Base-by-base conservation (phyloP, 1,140 invertebrate species). In the Pseudomyrmex gracilis region DNA sequence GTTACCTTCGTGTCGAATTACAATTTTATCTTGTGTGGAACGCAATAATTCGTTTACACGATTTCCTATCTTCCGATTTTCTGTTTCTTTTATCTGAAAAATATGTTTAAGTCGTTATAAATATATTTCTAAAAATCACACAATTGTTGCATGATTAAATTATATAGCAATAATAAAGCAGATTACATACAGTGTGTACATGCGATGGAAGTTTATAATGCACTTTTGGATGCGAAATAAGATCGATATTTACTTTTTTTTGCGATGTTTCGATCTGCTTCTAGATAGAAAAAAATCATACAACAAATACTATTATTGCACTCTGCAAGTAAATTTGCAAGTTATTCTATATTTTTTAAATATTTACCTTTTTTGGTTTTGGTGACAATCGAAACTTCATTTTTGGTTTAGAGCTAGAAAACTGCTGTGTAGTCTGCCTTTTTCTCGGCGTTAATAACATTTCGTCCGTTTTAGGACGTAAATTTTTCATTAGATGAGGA, bases 401-500 rank as follows among this genome's bases (percentile, higher is more conserved):
- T 13, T 58, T 68, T 0, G 22, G 22, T 3, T 53, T 78, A 61
- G n/a, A 43, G 53, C 12, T 80, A 20, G 43, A 9, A 13, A 55
- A 55, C 22, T 3, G 3, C 15, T 34, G 34, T 34, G 34, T 70
- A 47, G 2, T 12, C 13, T 22, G 43, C 1, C 24, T 70, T 70
- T 17, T 82, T 15, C 22, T 34, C 60, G 85, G 47, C 20, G 63
- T 74, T 3, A 73, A 47, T 8, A 71, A 22, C n/a, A 49, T 47
- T 9, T 70, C 73, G 15, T 87, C 63, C 7, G 55, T 86, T 83
- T 82, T 73, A 63, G 66, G 43, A 8, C 17, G 83, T 63, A 83
- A n/a, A 80, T 90, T 90, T 82, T 88, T 84, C 24, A 87, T 68
- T 12, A 90, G 49, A 51, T 73, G n/a, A 12, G 68, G 64, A 66